Conservation (phyloP, 2,888 invertebrate species). For the Drepana falcataria region DNA sequence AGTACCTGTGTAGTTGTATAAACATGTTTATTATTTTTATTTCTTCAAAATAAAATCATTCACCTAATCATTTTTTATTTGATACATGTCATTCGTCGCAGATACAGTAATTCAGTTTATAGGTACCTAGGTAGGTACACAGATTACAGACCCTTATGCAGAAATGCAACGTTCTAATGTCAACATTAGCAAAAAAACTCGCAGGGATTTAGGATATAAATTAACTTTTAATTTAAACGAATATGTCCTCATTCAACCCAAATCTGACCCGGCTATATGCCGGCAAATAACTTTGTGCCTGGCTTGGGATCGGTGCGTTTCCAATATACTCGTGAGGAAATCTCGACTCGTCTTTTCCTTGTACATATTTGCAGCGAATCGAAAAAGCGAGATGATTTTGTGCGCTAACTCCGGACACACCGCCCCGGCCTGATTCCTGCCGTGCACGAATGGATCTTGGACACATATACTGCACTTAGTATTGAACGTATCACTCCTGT, state of each 20-base stretch:
- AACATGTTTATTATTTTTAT: too few species aligned
- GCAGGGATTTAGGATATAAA: too few species aligned
- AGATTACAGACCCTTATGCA: too few species aligned
- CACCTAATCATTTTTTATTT: too few species aligned
- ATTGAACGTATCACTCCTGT: constrained; percentile 1
- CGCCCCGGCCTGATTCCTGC: constrained; percentile 17
- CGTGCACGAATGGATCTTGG: constrained; percentile 28
- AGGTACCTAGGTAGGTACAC: too few species aligned
- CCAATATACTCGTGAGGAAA: not conserved
- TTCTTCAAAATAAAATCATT: too few species aligned
- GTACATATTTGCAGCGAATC: not conserved
- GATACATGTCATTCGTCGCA: too few species aligned
- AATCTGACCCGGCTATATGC: not conserved
- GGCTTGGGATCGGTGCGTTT: not conserved
- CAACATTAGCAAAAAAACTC: too few species aligned
- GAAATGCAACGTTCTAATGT: too few species aligned
- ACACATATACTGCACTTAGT: constrained; percentile 17
- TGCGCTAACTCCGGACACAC: not conserved
- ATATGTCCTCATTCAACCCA: not conserved
- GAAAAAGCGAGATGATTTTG: not conserved
- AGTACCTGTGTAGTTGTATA: too few species aligned
- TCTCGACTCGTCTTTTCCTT: not conserved
- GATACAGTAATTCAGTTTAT: too few species aligned
- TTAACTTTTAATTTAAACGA: too few species aligned
- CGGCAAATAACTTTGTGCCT: not conserved